Conservation (phyloP, 2,888 invertebrate genomes). For the Plagodis dolabraria region DNA sequence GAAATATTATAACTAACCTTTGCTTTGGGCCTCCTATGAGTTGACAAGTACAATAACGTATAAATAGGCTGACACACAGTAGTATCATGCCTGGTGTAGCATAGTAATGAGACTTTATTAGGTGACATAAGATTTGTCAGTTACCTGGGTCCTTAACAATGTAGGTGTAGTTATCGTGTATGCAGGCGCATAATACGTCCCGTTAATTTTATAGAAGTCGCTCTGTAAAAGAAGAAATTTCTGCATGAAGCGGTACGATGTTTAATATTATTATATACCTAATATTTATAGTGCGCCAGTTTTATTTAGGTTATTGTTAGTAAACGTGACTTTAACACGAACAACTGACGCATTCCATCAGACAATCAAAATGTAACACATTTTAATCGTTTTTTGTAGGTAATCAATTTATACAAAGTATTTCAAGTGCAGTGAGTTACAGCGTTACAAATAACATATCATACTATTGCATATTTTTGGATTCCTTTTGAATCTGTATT, state of each 20-base stretch:
- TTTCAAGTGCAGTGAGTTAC: no score
- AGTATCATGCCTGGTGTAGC: conserved; percentile 20
- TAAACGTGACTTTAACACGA: not conserved
- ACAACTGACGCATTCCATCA: no score
- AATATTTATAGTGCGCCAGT: not conserved
- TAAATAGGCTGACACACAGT: not conserved
- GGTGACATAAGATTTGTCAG: conserved; percentile 38
- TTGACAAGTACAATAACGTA: not conserved
- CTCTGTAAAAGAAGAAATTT: conserved; percentile 79
- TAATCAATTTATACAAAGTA: no score
- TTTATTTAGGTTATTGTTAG: not conserved
- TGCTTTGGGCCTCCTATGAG: no score
- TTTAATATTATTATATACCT: no score
- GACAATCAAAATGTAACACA: no score
- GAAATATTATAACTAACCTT: no score
- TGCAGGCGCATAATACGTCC: conserved; percentile 73
- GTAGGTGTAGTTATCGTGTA: conserved; percentile 69
- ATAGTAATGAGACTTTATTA: conserved; percentile 20
- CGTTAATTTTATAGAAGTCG: conserved; percentile 83
- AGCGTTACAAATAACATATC: no score
- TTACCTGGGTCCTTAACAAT: conserved; percentile 74
- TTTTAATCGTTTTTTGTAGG: no score
- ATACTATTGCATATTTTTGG: no score
- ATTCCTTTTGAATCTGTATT: no score
- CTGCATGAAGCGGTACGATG: conserved; percentile 38